A percentile compares a stretch with the other conserved stretches of the same genome.
Evolutionary conservation across 2,888 invertebrate species (phyloP).

Genomic region (Atethmia centrago): DNA sequence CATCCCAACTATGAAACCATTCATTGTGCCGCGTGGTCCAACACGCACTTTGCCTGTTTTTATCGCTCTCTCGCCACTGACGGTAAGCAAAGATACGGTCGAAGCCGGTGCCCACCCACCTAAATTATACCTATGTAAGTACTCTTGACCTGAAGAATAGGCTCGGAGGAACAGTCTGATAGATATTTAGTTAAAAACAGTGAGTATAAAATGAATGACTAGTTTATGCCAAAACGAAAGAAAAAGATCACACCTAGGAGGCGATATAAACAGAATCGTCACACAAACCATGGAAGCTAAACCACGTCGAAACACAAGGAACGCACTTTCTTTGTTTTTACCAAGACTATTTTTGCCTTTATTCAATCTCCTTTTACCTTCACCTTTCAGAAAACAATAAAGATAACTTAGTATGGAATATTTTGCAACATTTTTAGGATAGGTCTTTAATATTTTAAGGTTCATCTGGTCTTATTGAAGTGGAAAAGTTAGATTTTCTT

Average conservation of each 20-base stretch:
- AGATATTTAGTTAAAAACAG: background rate
- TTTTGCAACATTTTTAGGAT: constrained; percentile 41
- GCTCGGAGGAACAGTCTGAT: background rate
- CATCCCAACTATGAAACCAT: too few species aligned
- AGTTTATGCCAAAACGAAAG: background rate
- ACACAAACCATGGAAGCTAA: background rate
- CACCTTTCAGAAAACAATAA: constrained; percentile 19
- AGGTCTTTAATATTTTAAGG: constrained; percentile 50
- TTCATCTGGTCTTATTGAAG: constrained; percentile 46
- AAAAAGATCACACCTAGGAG: background rate
- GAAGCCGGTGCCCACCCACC: background rate
- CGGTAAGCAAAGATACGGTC: background rate
- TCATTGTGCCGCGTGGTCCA: too few species aligned
- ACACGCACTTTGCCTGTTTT: too few species aligned
- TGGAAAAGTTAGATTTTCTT: constrained; percentile 44
- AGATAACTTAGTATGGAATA: constrained; percentile 39
- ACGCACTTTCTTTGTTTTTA: background rate
- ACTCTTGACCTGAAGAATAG: background rate
- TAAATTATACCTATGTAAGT: background rate
- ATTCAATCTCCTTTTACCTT: background rate
- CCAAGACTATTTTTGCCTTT: background rate
- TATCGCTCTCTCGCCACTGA: background rate
- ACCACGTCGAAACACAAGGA: background rate
- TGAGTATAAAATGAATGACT: background rate
- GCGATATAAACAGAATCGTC: background rate